Conservation (phyloP, 2,113 vertebrate species). For the Cyprinodon variegatus region DNA sequence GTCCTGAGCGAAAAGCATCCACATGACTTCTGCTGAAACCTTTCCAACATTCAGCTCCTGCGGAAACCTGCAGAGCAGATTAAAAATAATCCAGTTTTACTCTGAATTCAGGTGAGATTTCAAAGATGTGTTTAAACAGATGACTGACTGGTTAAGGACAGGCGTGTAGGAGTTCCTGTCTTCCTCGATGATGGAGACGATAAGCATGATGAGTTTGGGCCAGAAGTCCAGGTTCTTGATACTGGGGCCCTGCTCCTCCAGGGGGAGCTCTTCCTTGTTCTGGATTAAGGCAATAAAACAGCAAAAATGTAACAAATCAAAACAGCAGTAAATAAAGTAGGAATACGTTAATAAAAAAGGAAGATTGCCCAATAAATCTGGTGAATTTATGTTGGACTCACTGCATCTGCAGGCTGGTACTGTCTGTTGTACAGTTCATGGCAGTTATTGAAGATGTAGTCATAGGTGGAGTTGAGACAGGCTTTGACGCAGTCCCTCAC, state of each 20-base stretch:
- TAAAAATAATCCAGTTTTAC: not conserved
- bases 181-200: constrained; percentile 98
- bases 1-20: constrained; percentile 95
- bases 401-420: constrained; percentile 88
- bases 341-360: not conserved
- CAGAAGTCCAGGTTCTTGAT: constrained; percentile 97
- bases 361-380: not conserved
- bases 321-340: not conserved
- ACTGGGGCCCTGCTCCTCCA: constrained; percentile 95
- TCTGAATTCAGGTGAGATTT: not conserved
- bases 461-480: constrained; percentile 96
- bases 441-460: constrained; percentile 98
- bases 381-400: constrained; percentile 65
- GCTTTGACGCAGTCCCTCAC: constrained; percentile 98
- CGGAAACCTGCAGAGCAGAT: constrained; percentile 84
- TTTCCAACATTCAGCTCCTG: constrained; percentile 96
- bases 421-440: constrained; percentile 94
- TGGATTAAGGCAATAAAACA: constrained; percentile 50
- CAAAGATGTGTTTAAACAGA: not conserved
- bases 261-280: constrained; percentile 88
- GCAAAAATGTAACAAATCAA: not conserved
- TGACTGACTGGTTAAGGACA: constrained; percentile 94
- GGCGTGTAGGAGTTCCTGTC: constrained; percentile 96
- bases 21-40: constrained; percentile 97
- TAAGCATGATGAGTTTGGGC: constrained; percentile 98